These are phyloP conservation scores for Parasteatoda lunata DNA, from an alignment of 2,888 invertebrate genomes.

Conservation along the genomic window DNA sequence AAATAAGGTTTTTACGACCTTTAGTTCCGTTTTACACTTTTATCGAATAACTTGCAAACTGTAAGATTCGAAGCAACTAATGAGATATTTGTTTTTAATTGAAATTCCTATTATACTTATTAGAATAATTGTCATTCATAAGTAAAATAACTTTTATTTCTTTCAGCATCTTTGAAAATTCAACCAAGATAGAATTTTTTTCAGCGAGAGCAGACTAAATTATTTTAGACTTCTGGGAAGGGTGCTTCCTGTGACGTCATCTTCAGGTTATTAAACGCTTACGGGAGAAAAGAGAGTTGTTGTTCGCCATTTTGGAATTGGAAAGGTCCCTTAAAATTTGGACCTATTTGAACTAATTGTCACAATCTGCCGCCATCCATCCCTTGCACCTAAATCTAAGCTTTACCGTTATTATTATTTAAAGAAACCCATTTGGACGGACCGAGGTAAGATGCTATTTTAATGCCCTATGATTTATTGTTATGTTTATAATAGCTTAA, in stretches of 20 bases:
- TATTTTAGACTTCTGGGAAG: slow-evolving; percentile 58
- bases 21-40: too few relatives aligned
- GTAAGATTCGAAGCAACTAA: too few relatives aligned
- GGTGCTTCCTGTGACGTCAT: slow-evolving; percentile 68
- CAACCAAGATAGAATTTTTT: too few relatives aligned
- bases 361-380: slow-evolving; percentile 68
- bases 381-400: slow-evolving; percentile 47
- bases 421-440: slow-evolving; percentile 67
- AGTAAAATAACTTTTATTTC: too few relatives aligned
- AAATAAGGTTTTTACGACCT: too few relatives aligned
- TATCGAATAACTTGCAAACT: too few relatives aligned
- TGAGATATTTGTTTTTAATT: too few relatives aligned
- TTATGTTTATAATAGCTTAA: slow-evolving; percentile 20
- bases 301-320: slow-evolving; percentile 68
- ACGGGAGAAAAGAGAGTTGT: slow-evolving; percentile 63
- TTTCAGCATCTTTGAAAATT: too few relatives aligned
- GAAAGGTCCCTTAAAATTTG: slow-evolving; percentile 63
- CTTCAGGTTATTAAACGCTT: slow-evolving; percentile 69
- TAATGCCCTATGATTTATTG: slow-evolving; percentile 13
- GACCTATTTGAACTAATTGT: slow-evolving; percentile 62
- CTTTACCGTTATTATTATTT: slow-evolving; percentile 46
- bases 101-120: too few relatives aligned
- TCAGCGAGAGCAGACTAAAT: too few relatives aligned
- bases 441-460: slow-evolving; percentile 68
- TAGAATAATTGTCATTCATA: too few relatives aligned